Evolutionary conservation across 2,888 invertebrate genomes (phyloP).

Genomic region (Eupithecia exiguata): DNA sequence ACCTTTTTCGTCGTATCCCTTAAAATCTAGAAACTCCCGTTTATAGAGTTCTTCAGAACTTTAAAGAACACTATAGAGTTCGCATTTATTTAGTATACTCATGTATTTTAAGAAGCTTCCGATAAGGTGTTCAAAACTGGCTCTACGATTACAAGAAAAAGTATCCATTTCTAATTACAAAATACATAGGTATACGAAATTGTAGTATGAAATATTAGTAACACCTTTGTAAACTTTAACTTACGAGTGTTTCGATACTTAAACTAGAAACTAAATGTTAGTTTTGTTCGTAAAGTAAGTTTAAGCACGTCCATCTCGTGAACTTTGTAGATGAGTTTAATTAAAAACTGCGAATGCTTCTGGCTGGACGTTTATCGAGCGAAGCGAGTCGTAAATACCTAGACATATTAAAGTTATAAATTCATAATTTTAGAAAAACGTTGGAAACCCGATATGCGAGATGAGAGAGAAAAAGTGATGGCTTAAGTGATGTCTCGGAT

Average conservation of each 20-base stretch:
- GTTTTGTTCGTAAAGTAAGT: conserved; percentile 10
- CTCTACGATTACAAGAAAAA: neutral
- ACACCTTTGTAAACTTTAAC: neutral
- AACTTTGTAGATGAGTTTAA: conserved; percentile 13
- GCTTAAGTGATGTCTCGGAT: too few species aligned
- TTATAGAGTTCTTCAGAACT: too few species aligned
- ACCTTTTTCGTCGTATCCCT: neutral
- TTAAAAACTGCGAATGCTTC: conserved; percentile 5
- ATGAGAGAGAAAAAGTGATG: too few species aligned
- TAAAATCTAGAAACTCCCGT: neutral
- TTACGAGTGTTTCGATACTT: conserved; percentile 6
- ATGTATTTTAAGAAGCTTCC: neutral
- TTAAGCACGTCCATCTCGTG: conserved; percentile 9
- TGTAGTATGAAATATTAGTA: neutral
- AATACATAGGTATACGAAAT: neutral
- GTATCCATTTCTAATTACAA: neutral
- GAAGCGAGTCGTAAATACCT: neutral
- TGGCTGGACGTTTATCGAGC: neutral
- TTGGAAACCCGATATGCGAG: too few species aligned
- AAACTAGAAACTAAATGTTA: conserved; percentile 4
- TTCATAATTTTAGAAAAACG: too few species aligned
- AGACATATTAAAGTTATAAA: neutral
- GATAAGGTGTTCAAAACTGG: neutral
- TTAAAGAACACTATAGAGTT: neutral
- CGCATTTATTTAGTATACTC: too few species aligned